A percentile compares a stretch with the other conserved stretches of the same genome.
Conservation (phyloP, 2,113 vertebrate genomes). For the Cyprinodon brontotheroides region DNA sequence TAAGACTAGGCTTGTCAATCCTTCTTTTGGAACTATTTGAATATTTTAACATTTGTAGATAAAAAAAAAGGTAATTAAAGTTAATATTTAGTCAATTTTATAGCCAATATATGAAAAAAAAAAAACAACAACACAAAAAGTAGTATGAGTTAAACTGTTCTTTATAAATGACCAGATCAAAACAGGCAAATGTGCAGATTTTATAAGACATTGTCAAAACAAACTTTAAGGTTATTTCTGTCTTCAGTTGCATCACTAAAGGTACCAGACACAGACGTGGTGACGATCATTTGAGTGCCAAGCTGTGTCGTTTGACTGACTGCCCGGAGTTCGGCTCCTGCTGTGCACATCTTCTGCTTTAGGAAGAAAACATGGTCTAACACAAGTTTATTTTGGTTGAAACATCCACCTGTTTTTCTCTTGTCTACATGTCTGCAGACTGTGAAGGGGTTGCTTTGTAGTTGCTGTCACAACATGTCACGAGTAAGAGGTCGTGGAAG, state of each 20-base stretch:
- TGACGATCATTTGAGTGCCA: slow-evolving; percentile 13
- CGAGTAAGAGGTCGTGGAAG: neutral
- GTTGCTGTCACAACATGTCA: slow-evolving; percentile 23
- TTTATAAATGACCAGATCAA: neutral
- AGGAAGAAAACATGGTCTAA: slow-evolving; percentile 19
- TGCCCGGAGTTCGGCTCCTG: slow-evolving; percentile 41
- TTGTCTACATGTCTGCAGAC: slow-evolving; percentile 20
- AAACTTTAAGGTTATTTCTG: neutral
- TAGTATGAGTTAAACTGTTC: neutral
- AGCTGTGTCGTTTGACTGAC: slow-evolving; percentile 27
- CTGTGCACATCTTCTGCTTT: slow-evolving; percentile 34
- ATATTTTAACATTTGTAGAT: no score
- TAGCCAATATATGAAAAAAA: no score
- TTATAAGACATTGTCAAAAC: neutral
- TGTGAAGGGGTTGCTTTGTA: slow-evolving; percentile 15
- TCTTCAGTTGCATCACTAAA: neutral
- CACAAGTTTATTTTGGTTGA: slow-evolving; percentile 24
- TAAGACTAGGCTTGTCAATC: no score
- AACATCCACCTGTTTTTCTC: slow-evolving; percentile 24
- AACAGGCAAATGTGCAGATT: neutral
- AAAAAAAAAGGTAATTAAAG: neutral
- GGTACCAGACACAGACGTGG: slow-evolving; percentile 2
- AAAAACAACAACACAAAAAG: neutral
- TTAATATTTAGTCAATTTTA: neutral
- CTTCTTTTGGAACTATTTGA: no score